Percentiles rank a stretch among this genome's conserved stretches.
Conservation (phyloP, 2,888 invertebrate genomes). For the Coleophora flavipennella region DNA sequence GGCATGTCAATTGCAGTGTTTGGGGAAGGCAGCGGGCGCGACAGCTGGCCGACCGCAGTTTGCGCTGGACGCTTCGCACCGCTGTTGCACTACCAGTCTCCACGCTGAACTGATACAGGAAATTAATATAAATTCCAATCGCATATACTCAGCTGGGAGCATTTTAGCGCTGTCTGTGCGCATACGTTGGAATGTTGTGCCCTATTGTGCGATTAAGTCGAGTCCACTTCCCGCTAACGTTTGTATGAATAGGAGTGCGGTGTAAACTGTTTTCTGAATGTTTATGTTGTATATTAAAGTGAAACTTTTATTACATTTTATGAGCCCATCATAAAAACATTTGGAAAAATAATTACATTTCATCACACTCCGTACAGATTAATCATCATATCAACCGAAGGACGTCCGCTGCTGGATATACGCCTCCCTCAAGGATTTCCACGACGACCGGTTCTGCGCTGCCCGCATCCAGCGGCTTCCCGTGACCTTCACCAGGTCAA, state of each 20-base stretch:
- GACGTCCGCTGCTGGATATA: too few species aligned
- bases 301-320: too few species aligned
- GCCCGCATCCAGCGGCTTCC: too few species aligned
- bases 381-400: too few species aligned
- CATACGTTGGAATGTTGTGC: slow-evolving; percentile 34
- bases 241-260: slow-evolving; percentile 39
- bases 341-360: too few species aligned
- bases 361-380: too few species aligned
- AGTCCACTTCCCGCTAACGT: slow-evolving; percentile 40
- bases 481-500: too few species aligned
- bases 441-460: too few species aligned
- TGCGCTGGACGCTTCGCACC: slow-evolving; percentile 29
- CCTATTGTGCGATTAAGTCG: slow-evolving; percentile 58
- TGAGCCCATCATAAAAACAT: too few species aligned
- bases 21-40: slow-evolving; percentile 37
- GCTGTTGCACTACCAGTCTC: slow-evolving; percentile 29
- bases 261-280: slow-evolving; percentile 30
- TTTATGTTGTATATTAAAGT: slow-evolving; percentile 14
- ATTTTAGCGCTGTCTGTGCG: too few species aligned
- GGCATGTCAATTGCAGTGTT: slow-evolving; percentile 55
- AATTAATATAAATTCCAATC: slow-evolving; percentile 69
- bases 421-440: too few species aligned
- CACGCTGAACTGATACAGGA: slow-evolving; percentile 59
- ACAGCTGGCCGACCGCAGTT: slow-evolving; percentile 55
- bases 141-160: slow-evolving; percentile 50